Evolutionary conservation across 1,140 invertebrate genomes (phyloP).

Genomic region (Drosophila biarmipes): DNA sequence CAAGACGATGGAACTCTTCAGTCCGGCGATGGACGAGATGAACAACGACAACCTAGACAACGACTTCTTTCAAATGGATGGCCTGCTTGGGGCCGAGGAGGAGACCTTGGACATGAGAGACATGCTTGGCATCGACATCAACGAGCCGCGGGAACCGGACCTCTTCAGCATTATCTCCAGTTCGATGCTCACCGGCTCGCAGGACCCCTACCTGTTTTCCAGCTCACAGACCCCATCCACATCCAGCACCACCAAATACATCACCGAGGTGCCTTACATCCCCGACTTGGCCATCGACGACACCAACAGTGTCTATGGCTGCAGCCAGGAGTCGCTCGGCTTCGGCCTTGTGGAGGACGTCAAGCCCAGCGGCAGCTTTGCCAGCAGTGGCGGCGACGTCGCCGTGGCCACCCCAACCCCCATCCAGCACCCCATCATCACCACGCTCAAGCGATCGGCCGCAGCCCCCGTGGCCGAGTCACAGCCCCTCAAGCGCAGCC

Average conservation of each 20-base stretch:
- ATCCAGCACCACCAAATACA: constrained; percentile 40
- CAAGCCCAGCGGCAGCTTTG: constrained; percentile 16
- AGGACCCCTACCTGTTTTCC: constrained; percentile 49
- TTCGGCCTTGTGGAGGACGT: constrained; percentile 43
- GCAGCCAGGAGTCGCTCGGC: constrained; percentile 63
- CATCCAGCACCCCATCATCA: constrained; percentile 7
- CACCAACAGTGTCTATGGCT: constrained; percentile 9
- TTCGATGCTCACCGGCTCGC: constrained; percentile 33
- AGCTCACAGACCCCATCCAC: constrained; percentile 30
- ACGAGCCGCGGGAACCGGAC: constrained; percentile 48
- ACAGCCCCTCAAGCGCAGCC: constrained; percentile 49
- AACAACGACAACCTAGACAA: constrained; percentile 51
- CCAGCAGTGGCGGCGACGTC: constrained; percentile 14
- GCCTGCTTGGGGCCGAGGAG: constrained; percentile 41
- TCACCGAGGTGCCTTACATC: constrained; percentile 48
- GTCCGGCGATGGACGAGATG: constrained; percentile 49
- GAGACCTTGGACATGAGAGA: constrained; percentile 39
- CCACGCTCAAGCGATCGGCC: constrained; percentile 50
- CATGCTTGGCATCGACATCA: constrained; percentile 46
- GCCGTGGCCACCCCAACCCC: constrained; percentile 22
- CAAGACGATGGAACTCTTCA: constrained; percentile 66
- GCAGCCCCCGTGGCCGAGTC: constrained; percentile 26
- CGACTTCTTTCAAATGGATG: constrained; percentile 30
- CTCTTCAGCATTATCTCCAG: constrained; percentile 21
- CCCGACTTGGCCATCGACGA: constrained; percentile 46